Evolutionary conservation across 2,888 invertebrate genomes (phyloP).

Genomic region (Watsonalla binaria): DNA sequence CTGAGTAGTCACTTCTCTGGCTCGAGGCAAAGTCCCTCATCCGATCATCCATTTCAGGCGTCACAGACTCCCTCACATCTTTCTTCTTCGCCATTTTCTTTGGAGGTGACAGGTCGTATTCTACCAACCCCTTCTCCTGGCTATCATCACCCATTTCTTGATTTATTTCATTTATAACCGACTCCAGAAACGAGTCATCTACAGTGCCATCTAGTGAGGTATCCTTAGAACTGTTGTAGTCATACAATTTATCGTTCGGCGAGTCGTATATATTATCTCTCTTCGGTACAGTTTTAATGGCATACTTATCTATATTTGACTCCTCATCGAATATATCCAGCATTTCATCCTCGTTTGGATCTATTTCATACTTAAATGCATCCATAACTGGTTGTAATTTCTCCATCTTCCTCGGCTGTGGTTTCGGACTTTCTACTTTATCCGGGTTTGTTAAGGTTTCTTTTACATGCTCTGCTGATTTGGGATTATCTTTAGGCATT

Average conservation of each 20-base stretch:
- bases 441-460: constrained; percentile 13
- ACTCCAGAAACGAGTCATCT: constrained; percentile 66
- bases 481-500: constrained; percentile 18
- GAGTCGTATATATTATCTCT: constrained; percentile 37
- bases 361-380: constrained; percentile 65
- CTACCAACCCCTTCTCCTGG: constrained; percentile 62
- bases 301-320: constrained; percentile 35
- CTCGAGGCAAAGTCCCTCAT: constrained; percentile 34
- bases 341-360: constrained; percentile 57
- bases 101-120: constrained; percentile 62
- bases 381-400: constrained; percentile 64
- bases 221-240: constrained; percentile 45
- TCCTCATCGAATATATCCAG: constrained; percentile 55
- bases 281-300: constrained; percentile 24
- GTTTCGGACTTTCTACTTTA: constrained; percentile 17
- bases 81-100: constrained; percentile 32
- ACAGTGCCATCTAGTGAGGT: constrained; percentile 45
- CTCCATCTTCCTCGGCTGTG: constrained; percentile 33
- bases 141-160: constrained; percentile 57
- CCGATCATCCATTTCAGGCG: constrained; percentile 58
- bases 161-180: constrained; percentile 69
- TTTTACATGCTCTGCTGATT: constrained; percentile 28
- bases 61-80: constrained; percentile 37
- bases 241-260: constrained; percentile 35
- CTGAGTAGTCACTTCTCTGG: constrained; percentile 44